phyloP scores from a whole-genome alignment of 2,888 invertebrate genomes.

The Scaptomyza reducta region DNA sequence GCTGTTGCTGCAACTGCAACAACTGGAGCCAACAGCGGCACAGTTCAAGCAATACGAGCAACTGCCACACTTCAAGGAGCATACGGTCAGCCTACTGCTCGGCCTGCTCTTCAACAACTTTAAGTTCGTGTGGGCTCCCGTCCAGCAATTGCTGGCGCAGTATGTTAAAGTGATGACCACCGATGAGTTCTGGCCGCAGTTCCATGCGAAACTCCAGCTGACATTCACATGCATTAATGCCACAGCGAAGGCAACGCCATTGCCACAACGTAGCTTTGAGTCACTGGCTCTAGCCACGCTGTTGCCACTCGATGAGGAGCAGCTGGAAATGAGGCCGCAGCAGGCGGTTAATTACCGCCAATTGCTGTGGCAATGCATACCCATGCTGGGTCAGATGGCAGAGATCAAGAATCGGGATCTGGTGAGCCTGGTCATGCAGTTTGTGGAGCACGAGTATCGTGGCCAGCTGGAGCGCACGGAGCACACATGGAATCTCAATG shows the following conservation, averaged over 20 bases:
- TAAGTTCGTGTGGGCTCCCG: constrained; percentile 94
- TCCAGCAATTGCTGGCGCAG: constrained; percentile 89
- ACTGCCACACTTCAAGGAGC: constrained; percentile 86
- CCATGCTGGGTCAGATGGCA: constrained; percentile 89
- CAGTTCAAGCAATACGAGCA: constrained; percentile 85
- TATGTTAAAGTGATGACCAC: constrained; percentile 88
- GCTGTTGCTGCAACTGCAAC: constrained; percentile 90
- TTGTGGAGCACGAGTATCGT: constrained; percentile 88
- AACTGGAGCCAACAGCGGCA: constrained; percentile 88
- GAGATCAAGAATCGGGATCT: constrained; percentile 93
- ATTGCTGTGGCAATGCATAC: constrained; percentile 92
- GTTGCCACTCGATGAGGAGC: constrained; percentile 33
- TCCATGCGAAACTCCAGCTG: constrained; percentile 86
- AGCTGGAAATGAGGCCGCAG: constrained; percentile 56
- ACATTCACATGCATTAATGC: constrained; percentile 85
- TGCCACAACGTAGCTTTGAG: constrained; percentile 16
- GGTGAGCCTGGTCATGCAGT: constrained; percentile 91
- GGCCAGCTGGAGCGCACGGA: constrained; percentile 86
- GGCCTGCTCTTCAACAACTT: constrained; percentile 94
- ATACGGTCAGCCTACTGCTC: constrained; percentile 91
- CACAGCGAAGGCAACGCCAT: constrained; percentile 74
- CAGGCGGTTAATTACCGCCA: constrained; percentile 88
- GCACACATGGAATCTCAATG: constrained; percentile 86
- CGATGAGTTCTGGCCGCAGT: constrained; percentile 90
- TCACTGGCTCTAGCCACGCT: constrained; percentile 58